Evolutionary conservation across 2,888 invertebrate genomes (phyloP).

Genomic region (Plusia festucae): DNA sequence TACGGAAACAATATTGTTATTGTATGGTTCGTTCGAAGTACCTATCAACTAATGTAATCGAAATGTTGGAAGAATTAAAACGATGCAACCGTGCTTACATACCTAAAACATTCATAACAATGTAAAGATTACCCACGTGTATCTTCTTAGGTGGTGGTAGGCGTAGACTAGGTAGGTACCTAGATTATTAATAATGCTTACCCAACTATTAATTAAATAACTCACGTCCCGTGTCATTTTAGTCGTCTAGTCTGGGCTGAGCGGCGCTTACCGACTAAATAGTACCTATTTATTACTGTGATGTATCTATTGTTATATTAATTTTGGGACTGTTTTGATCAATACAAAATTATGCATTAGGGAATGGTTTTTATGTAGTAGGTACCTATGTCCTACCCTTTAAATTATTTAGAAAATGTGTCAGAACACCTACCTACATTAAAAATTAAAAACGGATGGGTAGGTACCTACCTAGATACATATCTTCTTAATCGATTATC

Average conservation of each 20-base stretch:
- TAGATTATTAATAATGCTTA: background rate
- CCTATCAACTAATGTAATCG: constrained; percentile 3
- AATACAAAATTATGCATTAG: too few species aligned
- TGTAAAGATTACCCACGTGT: background rate
- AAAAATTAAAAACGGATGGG: too few species aligned
- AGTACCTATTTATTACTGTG: too few species aligned
- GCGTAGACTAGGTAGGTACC: background rate
- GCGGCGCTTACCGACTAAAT: background rate
- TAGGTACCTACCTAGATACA: too few species aligned
- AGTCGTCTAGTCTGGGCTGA: background rate
- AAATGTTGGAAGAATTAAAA: background rate
- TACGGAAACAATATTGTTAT: constrained; percentile 6
- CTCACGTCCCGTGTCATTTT: background rate
- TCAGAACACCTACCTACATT: too few species aligned
- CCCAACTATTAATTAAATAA: constrained; percentile 1
- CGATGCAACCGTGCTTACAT: background rate
- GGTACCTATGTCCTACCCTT: too few species aligned
- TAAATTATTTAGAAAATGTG: too few species aligned
- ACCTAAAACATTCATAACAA: background rate
- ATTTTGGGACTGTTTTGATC: too few species aligned
- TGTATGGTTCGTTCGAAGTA: background rate
- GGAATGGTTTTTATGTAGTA: too few species aligned
- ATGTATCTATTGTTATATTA: too few species aligned
- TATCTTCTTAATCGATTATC: too few species aligned
- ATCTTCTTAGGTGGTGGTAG: background rate